Evolutionary conservation across 1,140 invertebrate species (phyloP).

Genomic region (Euglossa dilemma): DNA sequence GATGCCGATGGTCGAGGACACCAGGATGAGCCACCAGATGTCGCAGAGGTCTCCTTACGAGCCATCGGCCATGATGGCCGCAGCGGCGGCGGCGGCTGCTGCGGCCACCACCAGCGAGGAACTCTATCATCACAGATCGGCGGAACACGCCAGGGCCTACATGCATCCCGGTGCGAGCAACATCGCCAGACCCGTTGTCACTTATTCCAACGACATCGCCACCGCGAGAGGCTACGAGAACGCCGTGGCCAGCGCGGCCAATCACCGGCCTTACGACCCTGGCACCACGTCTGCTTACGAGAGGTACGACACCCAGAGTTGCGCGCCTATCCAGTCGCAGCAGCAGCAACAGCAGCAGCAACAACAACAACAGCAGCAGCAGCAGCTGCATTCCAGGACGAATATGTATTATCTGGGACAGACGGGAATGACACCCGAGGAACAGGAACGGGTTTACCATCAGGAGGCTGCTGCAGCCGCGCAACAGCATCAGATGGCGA

Average conservation of each 20-base stretch:
- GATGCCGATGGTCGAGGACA: constrained; percentile 82
- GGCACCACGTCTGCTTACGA: constrained; percentile 87
- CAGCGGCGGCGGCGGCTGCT: constrained; percentile 74
- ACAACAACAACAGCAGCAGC: constrained; percentile 83
- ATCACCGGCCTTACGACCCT: constrained; percentile 85
- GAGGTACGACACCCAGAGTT: constrained; percentile 85
- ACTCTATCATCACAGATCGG: constrained; percentile 78
- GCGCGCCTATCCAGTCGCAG: constrained; percentile 84
- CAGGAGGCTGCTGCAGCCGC: constrained; percentile 82
- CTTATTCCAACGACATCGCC: constrained; percentile 84
- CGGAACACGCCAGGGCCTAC: constrained; percentile 78
- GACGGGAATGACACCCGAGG: constrained; percentile 81
- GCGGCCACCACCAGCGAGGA: constrained; percentile 78
- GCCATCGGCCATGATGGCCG: constrained; percentile 82
- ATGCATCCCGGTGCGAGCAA: constrained; percentile 77
- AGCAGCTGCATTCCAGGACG: constrained; percentile 81
- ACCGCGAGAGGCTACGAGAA: constrained; percentile 84
- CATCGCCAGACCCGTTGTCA: constrained; percentile 85
- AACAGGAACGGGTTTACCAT: constrained; percentile 85
- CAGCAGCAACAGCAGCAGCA: constrained; percentile 84
- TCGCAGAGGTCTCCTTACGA: constrained; percentile 87
- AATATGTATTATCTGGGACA: constrained; percentile 84
- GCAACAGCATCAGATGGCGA: constrained; percentile 86
- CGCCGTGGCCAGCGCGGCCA: constrained; percentile 81
- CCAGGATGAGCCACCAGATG: constrained; percentile 82